A percentile compares a stretch with the other conserved stretches of the same genome.
Evolutionary conservation across 92 coral and sea anemone species (phyloP).

Genomic region (Desmophyllum pertusum): DNA sequence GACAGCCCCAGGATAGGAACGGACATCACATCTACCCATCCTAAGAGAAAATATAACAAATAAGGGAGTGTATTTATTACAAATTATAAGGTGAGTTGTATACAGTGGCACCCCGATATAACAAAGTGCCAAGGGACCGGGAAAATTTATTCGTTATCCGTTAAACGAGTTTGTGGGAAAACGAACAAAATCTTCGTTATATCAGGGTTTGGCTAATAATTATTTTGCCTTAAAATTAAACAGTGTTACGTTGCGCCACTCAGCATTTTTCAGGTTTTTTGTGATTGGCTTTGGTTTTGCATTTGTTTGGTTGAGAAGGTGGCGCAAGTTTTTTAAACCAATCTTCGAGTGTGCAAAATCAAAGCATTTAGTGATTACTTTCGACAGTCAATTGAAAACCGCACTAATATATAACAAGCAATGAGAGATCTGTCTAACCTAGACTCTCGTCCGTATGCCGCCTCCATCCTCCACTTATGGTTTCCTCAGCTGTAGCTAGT

Average conservation of each 20-base stretch:
- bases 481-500: constrained; percentile 63
- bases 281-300: not conserved
- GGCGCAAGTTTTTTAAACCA: too few species aligned
- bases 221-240: too few species aligned
- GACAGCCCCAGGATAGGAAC: constrained; percentile 88
- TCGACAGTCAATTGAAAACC: not conserved
- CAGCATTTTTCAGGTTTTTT: not conserved
- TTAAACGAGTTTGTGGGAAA: too few species aligned
- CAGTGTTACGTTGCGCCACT: not conserved
- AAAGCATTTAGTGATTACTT: too few species aligned
- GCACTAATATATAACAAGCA: not conserved
- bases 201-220: too few species aligned
- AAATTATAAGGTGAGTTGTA: too few species aligned
- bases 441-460: constrained; percentile 77
- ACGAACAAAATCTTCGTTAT: too few species aligned
- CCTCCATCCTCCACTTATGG: constrained; percentile 92
- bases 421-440: constrained; percentile 4
- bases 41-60: constrained; percentile 16
- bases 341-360: not conserved
- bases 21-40: constrained; percentile 97
- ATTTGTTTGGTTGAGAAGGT: not conserved
- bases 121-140: too few species aligned
- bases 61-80: not conserved
- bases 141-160: too few species aligned
- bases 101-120: too few species aligned